Base-by-base conservation (phyloP, 2,797 vertebrate species). In the Chloroceryle inda region DNA sequence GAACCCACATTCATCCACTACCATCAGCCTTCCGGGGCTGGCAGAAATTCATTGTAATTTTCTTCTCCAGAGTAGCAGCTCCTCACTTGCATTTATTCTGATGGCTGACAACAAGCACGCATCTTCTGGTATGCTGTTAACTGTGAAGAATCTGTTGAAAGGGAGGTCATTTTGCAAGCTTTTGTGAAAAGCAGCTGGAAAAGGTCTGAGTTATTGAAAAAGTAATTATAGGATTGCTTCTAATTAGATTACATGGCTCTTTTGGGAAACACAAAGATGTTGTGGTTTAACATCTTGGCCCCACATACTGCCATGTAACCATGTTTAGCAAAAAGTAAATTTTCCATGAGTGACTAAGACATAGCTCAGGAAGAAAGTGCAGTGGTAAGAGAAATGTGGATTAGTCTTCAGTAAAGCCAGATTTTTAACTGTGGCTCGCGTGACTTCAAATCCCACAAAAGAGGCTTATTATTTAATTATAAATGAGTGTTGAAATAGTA, bases 281-380 rank as follows among this genome's bases (percentile, higher is more conserved):
- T 78, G 42, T 87, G 76, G 55, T 77, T 96, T 85, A 71, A 75
- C 75, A 66, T 94, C 94, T 94, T 94, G 74, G 40, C 72, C 66
- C 18, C 33, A 16, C 63, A 55, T 5, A 7, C 64, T 79, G 59
- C 31, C n/a, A 33, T 44, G 20, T 29, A 82, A 79, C 38, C 38
- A 40, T 4, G 4, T 79, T 64, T 75, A 82, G 38, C 55, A 93
- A 82, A 90, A 78, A 58, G 0, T 92, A 87, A 35, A 21, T 72
- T 85, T 92, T 0, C 0, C 27, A 37, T 33, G 26, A 13, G 14
- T 81, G 59, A 80, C 53, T 56, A 94, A 87, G 26, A 71, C 29
- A 9, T 47, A 75, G 50, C 18, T 63, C 16, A 47, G 42, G 35
- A 85, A 82, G 38, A 79, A 37, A 88, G 18, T 50, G 26, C 15